Evolutionary conservation across 1,140 invertebrate genomes (phyloP).

Genomic region (Heterodera schachtii): DNA sequence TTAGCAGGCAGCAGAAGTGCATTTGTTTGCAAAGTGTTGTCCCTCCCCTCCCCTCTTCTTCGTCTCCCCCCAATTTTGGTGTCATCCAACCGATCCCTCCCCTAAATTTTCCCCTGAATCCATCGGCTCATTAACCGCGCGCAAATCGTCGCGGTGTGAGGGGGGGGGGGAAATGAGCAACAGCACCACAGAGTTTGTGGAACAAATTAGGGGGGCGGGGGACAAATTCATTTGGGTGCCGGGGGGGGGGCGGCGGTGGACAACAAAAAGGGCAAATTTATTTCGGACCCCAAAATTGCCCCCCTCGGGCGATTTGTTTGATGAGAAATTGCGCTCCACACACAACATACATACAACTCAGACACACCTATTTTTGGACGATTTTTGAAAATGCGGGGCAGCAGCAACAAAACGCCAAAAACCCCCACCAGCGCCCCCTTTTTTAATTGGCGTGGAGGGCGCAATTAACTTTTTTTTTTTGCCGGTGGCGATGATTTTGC

Average conservation of each 20-base stretch:
- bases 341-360: background rate
- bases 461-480: too few species aligned
- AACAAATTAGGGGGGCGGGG: conserved; percentile 5
- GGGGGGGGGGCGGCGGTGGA: too few species aligned
- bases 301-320: background rate
- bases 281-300: background rate
- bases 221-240: background rate
- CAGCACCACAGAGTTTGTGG: background rate
- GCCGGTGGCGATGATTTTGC: too few species aligned
- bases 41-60: background rate
- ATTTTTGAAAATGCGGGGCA: background rate
- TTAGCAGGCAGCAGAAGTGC: background rate
- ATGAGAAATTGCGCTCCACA: conserved; percentile 15
- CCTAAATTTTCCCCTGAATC: background rate
- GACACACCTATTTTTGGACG: background rate
- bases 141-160: background rate
- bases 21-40: background rate
- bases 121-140: conserved; percentile 9
- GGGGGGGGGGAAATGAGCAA: background rate
- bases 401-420: background rate
- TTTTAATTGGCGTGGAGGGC: too few species aligned
- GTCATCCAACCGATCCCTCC: background rate
- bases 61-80: background rate
- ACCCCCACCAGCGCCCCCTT: background rate
- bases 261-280: background rate